Evolutionary conservation across 2,797 vertebrate species (phyloP).

Genomic region (Hipposideros larvatus): DNA sequence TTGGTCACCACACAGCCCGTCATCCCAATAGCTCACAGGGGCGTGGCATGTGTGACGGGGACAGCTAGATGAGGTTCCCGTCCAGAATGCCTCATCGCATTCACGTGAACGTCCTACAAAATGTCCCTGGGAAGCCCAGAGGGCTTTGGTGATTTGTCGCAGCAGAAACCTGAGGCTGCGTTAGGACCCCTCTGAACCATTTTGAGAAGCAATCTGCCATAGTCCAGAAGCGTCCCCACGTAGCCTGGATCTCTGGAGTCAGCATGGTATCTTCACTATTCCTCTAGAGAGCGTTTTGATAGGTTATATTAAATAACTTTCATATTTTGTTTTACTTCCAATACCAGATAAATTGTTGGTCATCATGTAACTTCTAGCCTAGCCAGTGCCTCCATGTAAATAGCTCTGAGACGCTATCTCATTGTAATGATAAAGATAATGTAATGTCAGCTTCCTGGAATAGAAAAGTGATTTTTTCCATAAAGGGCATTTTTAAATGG

Average conservation of each 20-base stretch:
- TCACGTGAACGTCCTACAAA: not conserved
- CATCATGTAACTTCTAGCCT: not conserved
- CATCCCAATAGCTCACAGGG: not conserved
- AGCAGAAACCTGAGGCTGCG: not conserved
- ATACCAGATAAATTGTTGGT: conserved; percentile 13
- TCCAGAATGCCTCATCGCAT: not conserved
- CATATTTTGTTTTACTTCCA: conserved; percentile 16
- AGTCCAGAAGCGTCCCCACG: not conserved
- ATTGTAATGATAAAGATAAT: conserved; percentile 65
- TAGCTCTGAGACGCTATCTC: conserved; percentile 52
- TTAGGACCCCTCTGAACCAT: not conserved
- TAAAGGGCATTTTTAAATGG: conserved; percentile 79
- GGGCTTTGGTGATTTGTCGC: not conserved
- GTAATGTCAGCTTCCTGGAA: conserved; percentile 67
- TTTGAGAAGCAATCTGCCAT: not conserved
- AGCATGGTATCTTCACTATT: not conserved
- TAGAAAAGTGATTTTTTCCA: conserved; percentile 68
- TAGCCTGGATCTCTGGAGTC: not conserved
- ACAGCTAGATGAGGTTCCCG: not conserved
- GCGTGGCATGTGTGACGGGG: not conserved
- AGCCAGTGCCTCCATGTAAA: not conserved
- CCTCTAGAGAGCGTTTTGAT: not conserved
- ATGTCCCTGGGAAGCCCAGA: not conserved
- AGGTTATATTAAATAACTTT: not conserved
- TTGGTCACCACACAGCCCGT: not conserved